These are phyloP conservation scores for Clinocottus analis DNA, from an alignment of 2,113 vertebrate species.

Conservation along the genomic window DNA sequence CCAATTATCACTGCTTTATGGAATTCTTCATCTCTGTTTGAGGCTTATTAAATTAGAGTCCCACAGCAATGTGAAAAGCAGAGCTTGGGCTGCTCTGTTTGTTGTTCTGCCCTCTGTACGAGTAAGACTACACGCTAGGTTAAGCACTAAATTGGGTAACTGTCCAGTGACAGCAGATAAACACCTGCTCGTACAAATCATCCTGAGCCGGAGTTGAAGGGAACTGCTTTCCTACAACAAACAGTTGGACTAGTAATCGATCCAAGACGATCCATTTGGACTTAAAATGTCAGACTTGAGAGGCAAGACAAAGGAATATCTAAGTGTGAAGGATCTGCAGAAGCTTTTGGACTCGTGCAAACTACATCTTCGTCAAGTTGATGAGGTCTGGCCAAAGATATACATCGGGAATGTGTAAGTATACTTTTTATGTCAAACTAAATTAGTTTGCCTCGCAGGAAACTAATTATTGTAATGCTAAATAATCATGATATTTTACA, in stretches of 20 bases:
- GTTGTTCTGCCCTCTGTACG: slow-evolving; percentile 62
- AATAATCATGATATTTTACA: slow-evolving; percentile 10
- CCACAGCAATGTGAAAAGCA: slow-evolving; percentile 42
- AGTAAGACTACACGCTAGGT: slow-evolving; percentile 72
- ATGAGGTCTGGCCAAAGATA: slow-evolving; percentile 86
- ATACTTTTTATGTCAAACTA: slow-evolving; percentile 22
- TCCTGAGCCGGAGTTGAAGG: slow-evolving; percentile 47
- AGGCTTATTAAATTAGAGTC: slow-evolving; percentile 58
- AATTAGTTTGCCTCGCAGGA: background rate
- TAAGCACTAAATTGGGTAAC: slow-evolving; percentile 79
- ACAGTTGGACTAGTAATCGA: slow-evolving; percentile 56
- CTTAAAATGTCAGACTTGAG: slow-evolving; percentile 72
- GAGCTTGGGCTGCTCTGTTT: slow-evolving; percentile 27
- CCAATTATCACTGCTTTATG: slow-evolving; percentile 59
- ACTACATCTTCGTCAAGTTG: slow-evolving; percentile 80
- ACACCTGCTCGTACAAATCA: slow-evolving; percentile 81
- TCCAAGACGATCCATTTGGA: slow-evolving; percentile 49
- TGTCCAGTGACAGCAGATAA: slow-evolving; percentile 67
- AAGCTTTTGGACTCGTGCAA: slow-evolving; percentile 85
- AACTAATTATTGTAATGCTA: background rate
- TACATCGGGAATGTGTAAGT: slow-evolving; percentile 86
- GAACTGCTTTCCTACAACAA: slow-evolving; percentile 61
- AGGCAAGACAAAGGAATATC: slow-evolving; percentile 76
- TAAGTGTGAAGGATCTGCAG: slow-evolving; percentile 83
- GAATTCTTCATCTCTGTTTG: slow-evolving; percentile 55